Conservation (phyloP, 2,113 vertebrate genomes). For the Rhombomys opimus region DNA sequence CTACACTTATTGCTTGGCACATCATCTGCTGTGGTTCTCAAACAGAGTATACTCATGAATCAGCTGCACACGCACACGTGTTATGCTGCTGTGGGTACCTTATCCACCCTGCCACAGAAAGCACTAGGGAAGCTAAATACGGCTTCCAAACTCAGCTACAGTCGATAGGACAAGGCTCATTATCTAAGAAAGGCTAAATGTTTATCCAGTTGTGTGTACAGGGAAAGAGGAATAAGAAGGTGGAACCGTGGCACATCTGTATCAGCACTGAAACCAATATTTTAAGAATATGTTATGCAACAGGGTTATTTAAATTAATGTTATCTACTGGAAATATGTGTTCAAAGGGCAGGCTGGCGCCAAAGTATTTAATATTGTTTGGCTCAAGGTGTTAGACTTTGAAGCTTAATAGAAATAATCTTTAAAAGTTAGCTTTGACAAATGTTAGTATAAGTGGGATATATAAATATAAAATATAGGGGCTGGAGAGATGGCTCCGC, state of each 20-base stretch:
- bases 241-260: neutral
- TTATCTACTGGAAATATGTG: constrained; percentile 70
- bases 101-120: neutral
- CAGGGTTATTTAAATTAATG: constrained; percentile 73
- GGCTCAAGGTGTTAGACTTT: constrained; percentile 50
- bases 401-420: constrained; percentile 32
- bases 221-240: constrained; percentile 36
- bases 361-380: constrained; percentile 25
- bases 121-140: neutral
- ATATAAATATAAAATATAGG: neutral
- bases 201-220: neutral
- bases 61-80: neutral
- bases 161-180: neutral
- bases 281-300: constrained; percentile 47
- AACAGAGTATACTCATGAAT: constrained; percentile 1
- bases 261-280: neutral
- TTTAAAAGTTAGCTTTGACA: constrained; percentile 30
- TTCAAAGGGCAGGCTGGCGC: constrained; percentile 65
- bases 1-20: neutral
- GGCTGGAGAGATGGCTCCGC: neutral
- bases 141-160: neutral
- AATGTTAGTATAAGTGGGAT: constrained; percentile 50
- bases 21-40: neutral
- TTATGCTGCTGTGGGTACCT: neutral
- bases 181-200: constrained; percentile 35